These are phyloP conservation scores for Pseudochaenichthys georgianus DNA, from an alignment of 2,797 vertebrate genomes.

Conservation along the genomic window DNA sequence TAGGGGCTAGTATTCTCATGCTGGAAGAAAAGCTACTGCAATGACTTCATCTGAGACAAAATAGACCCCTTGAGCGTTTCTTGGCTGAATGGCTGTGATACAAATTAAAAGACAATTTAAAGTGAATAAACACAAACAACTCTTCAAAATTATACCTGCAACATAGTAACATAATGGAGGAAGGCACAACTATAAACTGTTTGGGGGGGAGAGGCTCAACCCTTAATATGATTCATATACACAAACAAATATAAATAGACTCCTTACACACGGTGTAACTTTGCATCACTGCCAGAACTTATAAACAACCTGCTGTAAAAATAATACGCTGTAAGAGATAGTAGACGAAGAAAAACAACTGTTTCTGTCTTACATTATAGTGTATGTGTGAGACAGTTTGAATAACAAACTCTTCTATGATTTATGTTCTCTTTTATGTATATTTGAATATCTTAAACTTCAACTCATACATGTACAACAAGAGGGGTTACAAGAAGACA, in stretches of 20 bases:
- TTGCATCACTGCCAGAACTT: constrained; percentile 6
- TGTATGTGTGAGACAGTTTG: background rate
- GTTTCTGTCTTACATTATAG: background rate
- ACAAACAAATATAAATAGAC: constrained; percentile 18
- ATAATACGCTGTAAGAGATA: background rate
- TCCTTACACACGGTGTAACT: background rate
- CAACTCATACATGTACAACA: background rate
- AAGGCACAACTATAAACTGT: background rate
- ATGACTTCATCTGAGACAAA: constrained; percentile 39
- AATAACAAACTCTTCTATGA: background rate
- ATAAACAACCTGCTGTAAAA: background rate
- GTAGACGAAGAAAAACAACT: background rate
- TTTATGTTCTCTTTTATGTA: constrained; percentile 8
- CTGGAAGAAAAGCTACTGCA: constrained; percentile 40
- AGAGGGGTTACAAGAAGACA: background rate
- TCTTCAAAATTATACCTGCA: background rate
- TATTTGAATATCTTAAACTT: constrained; percentile 2
- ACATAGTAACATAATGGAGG: constrained; percentile 5
- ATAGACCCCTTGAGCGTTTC: constrained; percentile 2
- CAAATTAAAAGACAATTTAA: constrained; percentile 27
- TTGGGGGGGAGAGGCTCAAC: background rate
- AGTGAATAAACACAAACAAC: background rate
- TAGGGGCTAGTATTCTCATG: constrained; percentile 53
- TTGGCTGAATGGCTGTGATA: constrained; percentile 23
- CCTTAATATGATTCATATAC: constrained; percentile 9